These are phyloP conservation scores for Philaenus spumarius DNA, from an alignment of 1,140 invertebrate genomes.

Conservation along the genomic window DNA sequence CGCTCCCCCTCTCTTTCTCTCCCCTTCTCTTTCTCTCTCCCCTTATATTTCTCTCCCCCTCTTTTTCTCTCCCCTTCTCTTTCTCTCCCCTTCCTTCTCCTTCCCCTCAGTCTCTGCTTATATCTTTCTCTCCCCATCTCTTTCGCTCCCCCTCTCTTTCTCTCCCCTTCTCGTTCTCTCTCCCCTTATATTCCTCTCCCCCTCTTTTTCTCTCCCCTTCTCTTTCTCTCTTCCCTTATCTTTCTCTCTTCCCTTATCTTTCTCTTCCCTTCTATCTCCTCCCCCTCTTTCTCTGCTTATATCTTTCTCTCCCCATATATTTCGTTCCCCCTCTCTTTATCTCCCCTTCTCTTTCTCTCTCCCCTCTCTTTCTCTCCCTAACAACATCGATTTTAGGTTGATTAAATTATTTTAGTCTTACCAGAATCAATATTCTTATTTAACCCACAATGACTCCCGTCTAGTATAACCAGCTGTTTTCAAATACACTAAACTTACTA, in stretches of 20 bases:
- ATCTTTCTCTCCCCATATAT: neutral
- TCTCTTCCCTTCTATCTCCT: neutral
- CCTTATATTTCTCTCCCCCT: neutral
- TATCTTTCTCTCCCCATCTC: neutral
- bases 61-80: neutral
- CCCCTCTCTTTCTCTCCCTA: neutral
- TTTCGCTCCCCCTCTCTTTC: neutral
- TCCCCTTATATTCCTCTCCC: neutral
- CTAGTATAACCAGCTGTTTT: no score
- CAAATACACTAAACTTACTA: no score
- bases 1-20: neutral
- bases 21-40: neutral
- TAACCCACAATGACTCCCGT: no score
- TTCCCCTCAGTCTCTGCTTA: neutral
- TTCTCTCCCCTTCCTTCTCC: neutral
- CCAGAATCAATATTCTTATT: no score
- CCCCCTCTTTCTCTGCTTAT: neutral
- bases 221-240: neutral
- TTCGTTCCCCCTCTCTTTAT: neutral
- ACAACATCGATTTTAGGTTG: no score
- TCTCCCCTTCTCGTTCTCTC: neutral
- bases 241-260: neutral
- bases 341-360: neutral
- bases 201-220: neutral
- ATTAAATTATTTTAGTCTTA: no score